Evolutionary conservation across 2,888 invertebrate species (phyloP).

Genomic region (Spilarctia lutea): DNA sequence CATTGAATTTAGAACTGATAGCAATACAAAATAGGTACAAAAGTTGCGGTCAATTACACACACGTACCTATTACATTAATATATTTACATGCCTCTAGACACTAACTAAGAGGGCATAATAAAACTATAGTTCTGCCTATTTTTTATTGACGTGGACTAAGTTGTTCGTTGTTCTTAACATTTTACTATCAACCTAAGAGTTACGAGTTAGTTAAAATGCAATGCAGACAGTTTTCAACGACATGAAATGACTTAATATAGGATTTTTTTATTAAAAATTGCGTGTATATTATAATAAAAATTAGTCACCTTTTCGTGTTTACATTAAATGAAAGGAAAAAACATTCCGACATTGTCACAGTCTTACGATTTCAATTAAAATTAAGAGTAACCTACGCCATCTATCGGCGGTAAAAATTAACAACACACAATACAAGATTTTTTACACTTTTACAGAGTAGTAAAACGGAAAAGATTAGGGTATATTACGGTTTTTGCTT

Average conservation of each 20-base stretch:
- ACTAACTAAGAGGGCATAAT: too few relatives aligned
- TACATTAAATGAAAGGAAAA: not conserved
- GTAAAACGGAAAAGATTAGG: not conserved
- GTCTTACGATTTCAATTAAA: not conserved
- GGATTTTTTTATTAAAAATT: not conserved
- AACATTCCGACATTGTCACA: not conserved
- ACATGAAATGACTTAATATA: not conserved
- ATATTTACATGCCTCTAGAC: not conserved
- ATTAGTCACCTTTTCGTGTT: not conserved
- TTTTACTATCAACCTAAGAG: too few relatives aligned
- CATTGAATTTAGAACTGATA: constrained; percentile 8
- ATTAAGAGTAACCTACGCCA: constrained; percentile 45
- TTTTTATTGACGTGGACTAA: too few relatives aligned
- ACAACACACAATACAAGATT: not conserved
- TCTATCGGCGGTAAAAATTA: constrained; percentile 45
- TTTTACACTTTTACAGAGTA: too few relatives aligned
- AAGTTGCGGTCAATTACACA: not conserved
- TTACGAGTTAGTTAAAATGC: not conserved
- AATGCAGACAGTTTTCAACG: not conserved
- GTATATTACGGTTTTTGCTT: not conserved
- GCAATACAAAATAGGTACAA: not conserved
- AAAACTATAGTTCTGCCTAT: too few relatives aligned
- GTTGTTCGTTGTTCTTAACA: too few relatives aligned
- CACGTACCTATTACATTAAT: not conserved
- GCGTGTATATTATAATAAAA: not conserved